Base-by-base conservation (phyloP, 2,888 invertebrate genomes). In the Altica lythri region DNA sequence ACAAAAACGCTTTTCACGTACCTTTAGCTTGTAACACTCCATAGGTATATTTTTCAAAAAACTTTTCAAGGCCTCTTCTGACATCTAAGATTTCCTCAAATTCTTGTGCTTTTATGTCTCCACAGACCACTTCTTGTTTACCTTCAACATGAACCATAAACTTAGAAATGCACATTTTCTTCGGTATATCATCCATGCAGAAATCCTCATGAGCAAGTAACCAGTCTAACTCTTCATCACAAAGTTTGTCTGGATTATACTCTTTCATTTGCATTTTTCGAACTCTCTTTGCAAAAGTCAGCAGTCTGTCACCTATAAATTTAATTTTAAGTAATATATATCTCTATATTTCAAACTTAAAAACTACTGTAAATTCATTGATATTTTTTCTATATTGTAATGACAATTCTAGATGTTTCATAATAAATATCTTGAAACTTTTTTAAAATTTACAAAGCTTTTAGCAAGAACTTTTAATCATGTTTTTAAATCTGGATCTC, bases 221-320 rank as follows among this genome's bases (percentile, higher is more conserved):
- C 46, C 61, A 61, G 16, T 73, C 68, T 5, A 76, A 65, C 53
- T 74, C 73, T 2, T 67, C 70, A 8, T 68, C 68, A 0, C 62
- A 64, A 8, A 75, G 57, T 12, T 62, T 60, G 16, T 61, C 52
- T 8, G 55, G 55, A 9, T 47, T 43, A 18, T 37, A 18, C 13
- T 53, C 32, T 5, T 38, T n/a, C 17, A 71, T 50, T 37, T 63
- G 61, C 32, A 65, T 63, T 18, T 60, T 66, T 4, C 68, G 61
- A 5, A 57, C 45, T 12, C 63, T 73, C 32, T 78, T 64, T 0
- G 81, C 79, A 64, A 78, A 75, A 0, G 80, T 80, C 65, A 83
- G 80, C 2, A 87, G 68, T 0, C 81, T 69, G 70, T 87, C 86
- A 0, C 86, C 49, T 49, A 12, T 13, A 32, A n/a, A n/a, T n/a